Conservation (phyloP, 2,888 invertebrate species). For the Andrena praecox region DNA sequence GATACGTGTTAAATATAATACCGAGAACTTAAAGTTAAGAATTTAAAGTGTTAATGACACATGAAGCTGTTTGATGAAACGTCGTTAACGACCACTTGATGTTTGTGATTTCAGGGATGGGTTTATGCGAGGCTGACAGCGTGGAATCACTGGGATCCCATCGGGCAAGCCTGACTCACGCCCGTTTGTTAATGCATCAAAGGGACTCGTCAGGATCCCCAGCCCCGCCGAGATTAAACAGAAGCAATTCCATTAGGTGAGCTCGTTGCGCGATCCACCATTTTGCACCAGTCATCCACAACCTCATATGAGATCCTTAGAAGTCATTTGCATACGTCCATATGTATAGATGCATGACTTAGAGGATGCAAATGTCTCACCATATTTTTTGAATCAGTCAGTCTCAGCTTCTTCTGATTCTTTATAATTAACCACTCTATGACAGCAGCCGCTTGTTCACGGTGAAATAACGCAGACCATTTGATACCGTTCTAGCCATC, state of each 20-base stretch:
- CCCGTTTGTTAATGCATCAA: conserved; percentile 88
- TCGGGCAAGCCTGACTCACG: conserved; percentile 91
- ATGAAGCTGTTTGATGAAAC: no score
- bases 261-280: conserved; percentile 69
- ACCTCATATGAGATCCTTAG: conserved; percentile 31
- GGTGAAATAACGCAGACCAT: conserved; percentile 70
- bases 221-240: conserved; percentile 91
- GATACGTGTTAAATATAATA: no score
- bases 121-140: conserved; percentile 95
- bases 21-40: not conserved
- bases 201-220: conserved; percentile 86
- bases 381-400: conserved; percentile 47
- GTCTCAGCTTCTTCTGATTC: conserved; percentile 46
- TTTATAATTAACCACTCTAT: conserved; percentile 55
- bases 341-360: conserved; percentile 61
- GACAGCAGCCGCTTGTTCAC: conserved; percentile 54
- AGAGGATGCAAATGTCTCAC: conserved; percentile 58
- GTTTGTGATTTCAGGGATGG: conserved; percentile 78
- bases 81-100: not conserved
- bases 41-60: not conserved
- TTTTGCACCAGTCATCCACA: conserved; percentile 38
- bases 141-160: conserved; percentile 92
- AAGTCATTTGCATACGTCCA: conserved; percentile 55
- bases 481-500: conserved; percentile 89
- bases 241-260: conserved; percentile 97